Evolutionary conservation across 1,140 invertebrate genomes (phyloP), one percentile per base, ranked within the genome.

Genomic region (Tachypleus tridentatus): DNA sequence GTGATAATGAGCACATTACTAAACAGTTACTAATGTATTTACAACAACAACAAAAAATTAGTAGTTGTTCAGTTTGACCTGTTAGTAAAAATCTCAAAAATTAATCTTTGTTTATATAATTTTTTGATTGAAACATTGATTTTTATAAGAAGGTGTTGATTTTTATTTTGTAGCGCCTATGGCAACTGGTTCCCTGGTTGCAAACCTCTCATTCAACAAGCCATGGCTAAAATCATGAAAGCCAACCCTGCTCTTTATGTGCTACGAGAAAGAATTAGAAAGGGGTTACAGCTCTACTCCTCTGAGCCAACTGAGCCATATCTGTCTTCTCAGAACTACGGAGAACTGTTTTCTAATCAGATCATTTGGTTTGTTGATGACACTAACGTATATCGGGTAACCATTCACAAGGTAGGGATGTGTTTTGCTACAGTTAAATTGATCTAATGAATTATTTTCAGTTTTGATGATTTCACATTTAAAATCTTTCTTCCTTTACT

Each of bases 141-240:
- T 49, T 9, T 61, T 8, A 61, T 51, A 29, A 29, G 29, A 29
- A 29, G 29, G 29, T 29, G 29, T 29, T 29, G 29, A 29, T 29
- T 29, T 29, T 29, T 29, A 29, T 29, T 29, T 29, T 29, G 29
- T 29, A 68, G 65, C 74, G 97, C 95, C 0, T 99, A 97, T 77
- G 97, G 97, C n/a, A 98, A 99, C 76, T 99, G 97, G 97, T 99
- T 98, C 84, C 97, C 97, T 0, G 97, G 97, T 51, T 93, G 90
- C 75, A 99, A 99, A 74, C 94, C 96, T 0, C 81, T 99, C 2
- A 98, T 99, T 70, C 97, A 99, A 74, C 96, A 99, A 78, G 97
- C 97, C 0, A 99, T 99, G 97, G 96, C 96, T 0, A 99, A 99
- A 77, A 99, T 99, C 59, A 99, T 99, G 93, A 99, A 99, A 77